Base-by-base conservation (phyloP, 2,797 vertebrate genomes). In the Syndactyla subalaris region DNA sequence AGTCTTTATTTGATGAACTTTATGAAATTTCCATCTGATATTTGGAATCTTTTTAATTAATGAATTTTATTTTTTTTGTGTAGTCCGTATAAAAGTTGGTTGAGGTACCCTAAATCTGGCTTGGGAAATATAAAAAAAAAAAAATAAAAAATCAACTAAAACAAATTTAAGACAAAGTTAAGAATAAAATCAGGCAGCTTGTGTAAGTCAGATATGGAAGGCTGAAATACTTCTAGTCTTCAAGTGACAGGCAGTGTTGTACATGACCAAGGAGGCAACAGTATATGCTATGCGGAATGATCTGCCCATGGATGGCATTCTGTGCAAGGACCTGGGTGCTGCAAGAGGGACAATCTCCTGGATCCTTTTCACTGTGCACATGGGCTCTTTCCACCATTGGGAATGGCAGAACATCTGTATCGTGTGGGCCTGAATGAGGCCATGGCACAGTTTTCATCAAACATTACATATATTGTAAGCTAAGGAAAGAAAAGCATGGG, bases 361-460 rank as follows among this genome's bases (percentile, higher is more conserved):
- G 23, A 26, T 83, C 51, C 32, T 80, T 84, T 26, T 75, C 85
- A 7, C 34, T 23, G 51, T 18, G 24, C 19, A 1, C 5, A 5
- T 11, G 80, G 43, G 65, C 51, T 41, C 45, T 62, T 81, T 32
- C 68, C 58, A 74, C 65, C 77, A 27, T 9, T 0, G 4, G 45
- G 79, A 58, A 17, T 12, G 66, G 70, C 52, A 14, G 63, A 85
- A 89, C 73, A 88, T 94, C 92, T 92, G 92, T 88, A 81, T 94
- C 85, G 2, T 57, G 78, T 30, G 73, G 51, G 29, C 61, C 79
- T 75, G 48, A 96, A 91, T 52, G 91, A 95, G 91, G 66, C 73
- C 79, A 8, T 51, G 85, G 73, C 91, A 86, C 58, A 71, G 73
- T 84, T 96, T 79, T 57, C 88, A 67, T 95, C 95, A 88, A 78